These are phyloP conservation scores for Margaritifera margaritifera DNA, from an alignment of 2,888 invertebrate genomes.

Conservation along the genomic window DNA sequence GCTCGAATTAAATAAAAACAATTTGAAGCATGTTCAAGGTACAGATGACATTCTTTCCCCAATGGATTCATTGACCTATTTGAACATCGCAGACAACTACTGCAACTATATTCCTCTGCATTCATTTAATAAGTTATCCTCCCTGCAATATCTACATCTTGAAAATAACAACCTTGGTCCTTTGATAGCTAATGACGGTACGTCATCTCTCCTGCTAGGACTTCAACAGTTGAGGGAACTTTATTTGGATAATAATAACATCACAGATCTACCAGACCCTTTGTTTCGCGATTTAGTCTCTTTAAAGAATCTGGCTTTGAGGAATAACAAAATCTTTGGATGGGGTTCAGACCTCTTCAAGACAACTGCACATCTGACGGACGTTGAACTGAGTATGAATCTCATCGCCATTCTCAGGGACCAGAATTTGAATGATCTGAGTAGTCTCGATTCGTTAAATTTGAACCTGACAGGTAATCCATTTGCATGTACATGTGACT, in stretches of 20 bases:
- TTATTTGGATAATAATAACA: slow-evolving; percentile 58
- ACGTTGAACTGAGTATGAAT: slow-evolving; percentile 61
- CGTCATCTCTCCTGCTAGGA: slow-evolving; percentile 24
- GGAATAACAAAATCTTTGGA: slow-evolving; percentile 77
- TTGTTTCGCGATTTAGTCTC: slow-evolving; percentile 80
- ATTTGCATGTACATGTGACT: slow-evolving; percentile 89
- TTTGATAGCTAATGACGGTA: slow-evolving; percentile 24
- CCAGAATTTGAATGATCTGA: slow-evolving; percentile 77
- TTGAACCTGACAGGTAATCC: slow-evolving; percentile 86
- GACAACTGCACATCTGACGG: slow-evolving; percentile 7
- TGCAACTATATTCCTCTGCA: slow-evolving; percentile 23
- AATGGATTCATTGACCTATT: slow-evolving; percentile 26
- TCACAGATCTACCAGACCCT: slow-evolving; percentile 58
- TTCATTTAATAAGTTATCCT: slow-evolving; percentile 19
- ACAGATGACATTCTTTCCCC: slow-evolving; percentile 18
- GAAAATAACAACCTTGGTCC: slow-evolving; percentile 37
- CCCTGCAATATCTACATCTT: slow-evolving; percentile 28
- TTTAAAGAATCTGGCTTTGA: slow-evolving; percentile 78
- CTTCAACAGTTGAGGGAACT: slow-evolving; percentile 40
- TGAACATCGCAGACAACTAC: slow-evolving; percentile 38
- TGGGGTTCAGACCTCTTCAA: slow-evolving; percentile 30
- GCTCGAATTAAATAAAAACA: slow-evolving; percentile 80
- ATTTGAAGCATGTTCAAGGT: slow-evolving; percentile 42
- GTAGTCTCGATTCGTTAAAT: slow-evolving; percentile 77
- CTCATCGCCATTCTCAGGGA: slow-evolving; percentile 60